Conservation (phyloP, 2,888 invertebrate genomes). For the Nephrotoma flavescens region DNA sequence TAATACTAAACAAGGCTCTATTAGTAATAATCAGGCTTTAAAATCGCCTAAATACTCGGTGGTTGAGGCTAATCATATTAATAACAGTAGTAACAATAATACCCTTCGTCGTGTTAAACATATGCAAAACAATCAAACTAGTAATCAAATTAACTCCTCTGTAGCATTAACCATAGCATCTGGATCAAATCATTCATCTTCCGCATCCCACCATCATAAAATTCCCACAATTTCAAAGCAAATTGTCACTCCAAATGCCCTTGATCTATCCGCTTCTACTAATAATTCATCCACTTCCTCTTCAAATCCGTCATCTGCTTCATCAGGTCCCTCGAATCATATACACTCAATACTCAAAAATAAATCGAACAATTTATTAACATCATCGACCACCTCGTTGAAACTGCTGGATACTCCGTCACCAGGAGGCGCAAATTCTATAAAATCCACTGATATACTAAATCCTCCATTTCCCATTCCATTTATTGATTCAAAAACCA, state of each 20-base stretch:
- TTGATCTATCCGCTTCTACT: not conserved
- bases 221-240: conserved; percentile 31
- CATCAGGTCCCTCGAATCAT: conserved; percentile 6
- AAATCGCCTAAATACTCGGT: not conserved
- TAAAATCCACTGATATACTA: conserved; percentile 11
- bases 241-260: conserved; percentile 18
- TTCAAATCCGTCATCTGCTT: not conserved
- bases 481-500: conserved; percentile 14
- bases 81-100: conserved; percentile 9
- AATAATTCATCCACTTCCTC: not conserved
- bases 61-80: conserved; percentile 9
- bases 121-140: not conserved
- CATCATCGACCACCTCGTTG: not conserved
- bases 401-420: not conserved
- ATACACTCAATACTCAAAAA: conserved; percentile 15
- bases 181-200: conserved; percentile 15
- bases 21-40: conserved; percentile 12
- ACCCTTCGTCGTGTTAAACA: not conserved
- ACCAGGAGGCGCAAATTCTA: not conserved
- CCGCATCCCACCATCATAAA: conserved; percentile 16
- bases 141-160: conserved; percentile 6
- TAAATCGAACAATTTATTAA: not conserved
- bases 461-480: conserved; percentile 15
- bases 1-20: conserved; percentile 11
- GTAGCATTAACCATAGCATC: conserved; percentile 16